Conservation (phyloP, 2,888 invertebrate genomes). For the Agelastica alni region DNA sequence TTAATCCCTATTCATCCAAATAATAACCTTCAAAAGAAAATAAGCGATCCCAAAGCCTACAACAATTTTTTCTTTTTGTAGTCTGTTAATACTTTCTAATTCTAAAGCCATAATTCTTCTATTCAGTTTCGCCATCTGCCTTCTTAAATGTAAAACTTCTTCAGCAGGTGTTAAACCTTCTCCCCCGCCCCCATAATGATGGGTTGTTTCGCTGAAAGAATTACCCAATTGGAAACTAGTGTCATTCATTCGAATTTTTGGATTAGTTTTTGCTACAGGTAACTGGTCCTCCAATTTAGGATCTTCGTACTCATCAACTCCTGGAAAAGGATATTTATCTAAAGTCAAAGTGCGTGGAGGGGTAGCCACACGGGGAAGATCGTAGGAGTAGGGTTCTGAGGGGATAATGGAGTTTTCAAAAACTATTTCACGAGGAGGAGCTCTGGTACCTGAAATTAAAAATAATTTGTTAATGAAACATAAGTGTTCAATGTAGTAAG, state of each 20-base stretch:
- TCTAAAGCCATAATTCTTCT: slow-evolving; percentile 86
- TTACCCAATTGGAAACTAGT: slow-evolving; percentile 41
- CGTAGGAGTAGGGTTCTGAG: slow-evolving; percentile 67
- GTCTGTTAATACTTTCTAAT: slow-evolving; percentile 79
- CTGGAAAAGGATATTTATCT: slow-evolving; percentile 81
- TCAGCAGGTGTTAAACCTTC: slow-evolving; percentile 74
- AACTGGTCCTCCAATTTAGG: slow-evolving; percentile 54
- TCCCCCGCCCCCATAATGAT: slow-evolving; percentile 53
- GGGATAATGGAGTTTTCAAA: slow-evolving; percentile 80
- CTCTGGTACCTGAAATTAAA: slow-evolving; percentile 69
- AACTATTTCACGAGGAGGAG: slow-evolving; percentile 84
- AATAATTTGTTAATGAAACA: no score
- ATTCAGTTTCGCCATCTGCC: slow-evolving; percentile 86
- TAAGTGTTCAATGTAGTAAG: no score
- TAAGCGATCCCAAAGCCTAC: slow-evolving; percentile 85
- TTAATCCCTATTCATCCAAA: slow-evolving; percentile 72
- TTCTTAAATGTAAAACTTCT: slow-evolving; percentile 80
- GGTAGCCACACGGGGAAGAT: slow-evolving; percentile 78
- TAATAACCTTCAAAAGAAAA: slow-evolving; percentile 80
- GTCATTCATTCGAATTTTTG: slow-evolving; percentile 47
- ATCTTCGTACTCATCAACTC: slow-evolving; percentile 62
- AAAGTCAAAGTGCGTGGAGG: slow-evolving; percentile 88
- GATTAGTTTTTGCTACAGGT: slow-evolving; percentile 45
- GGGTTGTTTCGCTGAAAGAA: slow-evolving; percentile 41
- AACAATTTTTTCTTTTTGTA: slow-evolving; percentile 84